Evolutionary conservation across 2,888 invertebrate genomes (phyloP), one percentile per base, ranked within the genome.

Genomic region (Melieria picta): DNA sequence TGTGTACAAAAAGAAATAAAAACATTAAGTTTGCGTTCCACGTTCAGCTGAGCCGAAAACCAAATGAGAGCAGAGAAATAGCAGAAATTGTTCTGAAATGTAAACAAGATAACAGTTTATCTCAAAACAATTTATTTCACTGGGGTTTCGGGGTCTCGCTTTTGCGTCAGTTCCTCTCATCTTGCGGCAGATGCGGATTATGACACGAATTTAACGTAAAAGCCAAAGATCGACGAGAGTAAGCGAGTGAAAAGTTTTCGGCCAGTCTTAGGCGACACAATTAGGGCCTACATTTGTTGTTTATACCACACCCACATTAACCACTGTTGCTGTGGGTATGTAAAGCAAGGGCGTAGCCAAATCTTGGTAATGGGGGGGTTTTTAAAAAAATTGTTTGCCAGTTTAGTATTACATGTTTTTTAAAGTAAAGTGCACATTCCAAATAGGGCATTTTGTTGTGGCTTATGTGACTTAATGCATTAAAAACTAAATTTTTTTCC

Each of bases 81-180:
- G 30, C 46, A 16, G 47, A 48, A 56, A 48, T 60, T 42, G 48
- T 56, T 58, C 58, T 48, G 58, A 58, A 58, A 48, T 11, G 63
- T 48, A 63, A 63, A 70, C 16, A 63, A 70, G 70, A 70, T 65
- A 65, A 70, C 43, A 62, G 60, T 64, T 72, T 72, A 72, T 72
- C 67, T 43, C 52, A 42, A 7, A 72, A 72, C 66, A 64, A 72
- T 67, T 65, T 65, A 65, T 65, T 65, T 65, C 42, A 45, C 57
- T 57, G 57, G 47, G 30, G 30, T 30, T 30, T 30, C 30, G 57
- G 47, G 30, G 30, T 30, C 2, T 30, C 30, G 30, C 65, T 65
- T 16, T 56, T 46, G 47, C 65, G 56, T 50, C 52, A 16, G 52
- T 42, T 62, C 11, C 7, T n/a, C 42, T 30, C 64, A 11, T 10